Evolutionary conservation across 2,113 vertebrate species (phyloP), one percentile per base, ranked within the genome.

Genomic region (Nothoprocta perdicaria): DNA sequence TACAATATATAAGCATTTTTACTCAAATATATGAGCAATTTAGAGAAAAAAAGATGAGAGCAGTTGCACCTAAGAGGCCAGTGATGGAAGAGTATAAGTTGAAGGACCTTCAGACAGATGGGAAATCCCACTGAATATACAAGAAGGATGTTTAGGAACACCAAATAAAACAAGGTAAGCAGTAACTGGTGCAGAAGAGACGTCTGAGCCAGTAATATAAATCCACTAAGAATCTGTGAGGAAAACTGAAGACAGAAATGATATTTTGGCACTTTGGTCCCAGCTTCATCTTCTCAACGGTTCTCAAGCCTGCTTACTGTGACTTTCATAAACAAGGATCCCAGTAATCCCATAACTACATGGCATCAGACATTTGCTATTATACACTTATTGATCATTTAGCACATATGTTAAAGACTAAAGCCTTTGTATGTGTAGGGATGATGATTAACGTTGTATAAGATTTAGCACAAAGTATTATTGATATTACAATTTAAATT

Each of bases 11-110:
- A 69, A 69, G 5, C 19, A 71, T 53, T 89, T 89, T 62, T n/a
- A 81, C 1, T 1, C 23, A 40, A 78, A 7, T 3, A 48, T 80
- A 10, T 0, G 0, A 46, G 3, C 7, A 76, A 14, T 24, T 16
- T 19, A 5, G 1, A 9, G 5, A 75, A 62, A 67, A 23, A 9
- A 53, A 58, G 7, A 62, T 35, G 21, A 5, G 6, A 23, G 5
- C 10, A 50, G 17, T 27, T 55, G 17, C 24, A 67, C 6, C 58
- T 84, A 26, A 67, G 69, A 78, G 15, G 9, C 4, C 81, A 67
- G 1, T 5, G 55, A 2, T 12, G 12, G 4, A 5, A 3, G 67
- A 14, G 57, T 9, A 14, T 19, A 57, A 4, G 2, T 14, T 68
- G 14, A 65, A 5, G 5, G 1, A 7, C 41, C 41, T 73, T 12